Base-by-base conservation (phyloP, 2,113 vertebrate species). In the Noctilio leporinus region DNA sequence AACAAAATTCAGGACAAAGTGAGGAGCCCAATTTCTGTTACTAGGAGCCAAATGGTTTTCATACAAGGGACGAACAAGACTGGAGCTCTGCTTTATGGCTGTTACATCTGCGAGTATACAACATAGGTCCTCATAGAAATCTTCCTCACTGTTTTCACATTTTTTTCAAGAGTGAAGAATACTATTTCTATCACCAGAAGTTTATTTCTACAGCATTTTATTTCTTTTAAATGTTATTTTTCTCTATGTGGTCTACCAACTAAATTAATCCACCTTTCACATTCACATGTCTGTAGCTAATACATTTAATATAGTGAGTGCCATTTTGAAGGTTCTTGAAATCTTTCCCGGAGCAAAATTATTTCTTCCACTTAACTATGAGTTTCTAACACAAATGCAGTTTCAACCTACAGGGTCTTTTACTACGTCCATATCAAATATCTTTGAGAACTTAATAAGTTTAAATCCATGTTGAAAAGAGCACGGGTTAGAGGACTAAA, bases 121-220 rank as follows among this genome's bases (percentile, higher is more conserved):
- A 81, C 93, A 57, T 0, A 51, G 65, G 30, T 51, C 77, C 62
- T 88, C 69, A 33, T 3, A 91, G 47, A 53, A 76, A 75, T 76
- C 70, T 35, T 70, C 26, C 10, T 47, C 33, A n/a, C 62, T 16
- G 28, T 28, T n/a, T 78, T 38, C 20, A 67, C 26, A 7, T 30
- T 35, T 89, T 94, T 84, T 38, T 20, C 57, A 26, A 65, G 57
- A 76, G 47, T 75, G 67, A 49, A 4, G 1, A 26, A 75, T 47
- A 53, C 12, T 65, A 10, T 78, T 69, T 33, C 11, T 38, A 70
- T 26, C 51, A 51, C 64, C 51, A 43, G 14, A 75, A 86, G 33
- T 91, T 96, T 92, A 67, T 57, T 91, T 81, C 47, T 28, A 70
- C 38, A 53, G 35, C 72, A 87, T 87, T 70, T 95, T 65, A 55